phyloP scores from a whole-genome alignment of 2,888 invertebrate genomes.

The Lomographa bimaculata region DNA sequence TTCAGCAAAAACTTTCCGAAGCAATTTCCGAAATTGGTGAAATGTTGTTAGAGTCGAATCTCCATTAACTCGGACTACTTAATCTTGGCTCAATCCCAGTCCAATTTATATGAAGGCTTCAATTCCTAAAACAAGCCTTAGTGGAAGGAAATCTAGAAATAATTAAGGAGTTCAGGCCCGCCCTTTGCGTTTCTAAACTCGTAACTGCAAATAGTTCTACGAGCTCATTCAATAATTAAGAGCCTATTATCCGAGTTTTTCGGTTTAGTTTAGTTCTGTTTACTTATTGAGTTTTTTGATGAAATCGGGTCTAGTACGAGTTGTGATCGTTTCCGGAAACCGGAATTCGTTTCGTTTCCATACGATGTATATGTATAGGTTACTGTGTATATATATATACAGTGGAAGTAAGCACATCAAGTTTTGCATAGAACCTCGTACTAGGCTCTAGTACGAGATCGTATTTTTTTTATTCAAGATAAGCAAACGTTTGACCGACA shows the following conservation, averaged over 20 bases:
- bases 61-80: conserved; percentile 19
- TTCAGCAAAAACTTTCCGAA: conserved; percentile 10
- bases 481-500: no score
- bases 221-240: conserved; percentile 20
- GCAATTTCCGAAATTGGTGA: conserved; percentile 18
- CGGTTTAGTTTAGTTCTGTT: conserved; percentile 10
- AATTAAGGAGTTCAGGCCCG: conserved; percentile 16
- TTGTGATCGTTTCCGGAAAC: no score
- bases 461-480: no score
- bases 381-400: no score
- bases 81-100: conserved; percentile 21
- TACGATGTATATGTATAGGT: no score
- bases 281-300: conserved; percentile 9
- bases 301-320: no score
- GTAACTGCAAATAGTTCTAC: conserved; percentile 20
- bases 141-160: conserved; percentile 14
- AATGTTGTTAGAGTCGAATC: conserved; percentile 19
- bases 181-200: conserved; percentile 12
- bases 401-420: no score
- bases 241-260: conserved; percentile 22
- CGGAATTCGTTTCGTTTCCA: no score
- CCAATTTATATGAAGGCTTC: conserved; percentile 23
- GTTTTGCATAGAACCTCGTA: no score
- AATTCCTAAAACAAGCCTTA: conserved; percentile 15
- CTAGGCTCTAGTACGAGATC: no score